Evolutionary conservation across 2,797 vertebrate genomes (phyloP).

Genomic region (Eptatretus atami): DNA sequence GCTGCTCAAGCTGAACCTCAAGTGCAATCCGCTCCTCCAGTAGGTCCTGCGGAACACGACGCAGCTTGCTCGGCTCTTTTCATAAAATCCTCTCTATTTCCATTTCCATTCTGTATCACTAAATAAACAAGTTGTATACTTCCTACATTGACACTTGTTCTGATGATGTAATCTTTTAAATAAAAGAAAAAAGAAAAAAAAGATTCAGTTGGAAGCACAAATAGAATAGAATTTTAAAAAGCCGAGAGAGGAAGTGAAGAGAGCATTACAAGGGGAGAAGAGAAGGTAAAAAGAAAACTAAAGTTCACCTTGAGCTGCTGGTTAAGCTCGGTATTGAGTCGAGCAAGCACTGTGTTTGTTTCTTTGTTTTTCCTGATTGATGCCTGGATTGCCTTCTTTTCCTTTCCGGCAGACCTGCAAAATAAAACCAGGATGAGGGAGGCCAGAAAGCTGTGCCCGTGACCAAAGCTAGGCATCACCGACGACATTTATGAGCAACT

Average conservation of each 20-base stretch:
- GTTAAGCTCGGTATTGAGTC: constrained; percentile 87
- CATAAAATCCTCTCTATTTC: too few relatives aligned
- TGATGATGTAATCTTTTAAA: too few relatives aligned
- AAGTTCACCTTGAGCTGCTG: constrained; percentile 55
- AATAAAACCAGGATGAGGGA: constrained; percentile 9
- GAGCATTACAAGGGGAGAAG: too few relatives aligned
- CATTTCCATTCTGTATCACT: too few relatives aligned
- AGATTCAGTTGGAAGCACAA: too few relatives aligned
- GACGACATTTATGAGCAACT: neutral
- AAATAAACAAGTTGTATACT: too few relatives aligned
- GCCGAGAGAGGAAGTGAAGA: too few relatives aligned
- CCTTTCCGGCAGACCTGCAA: constrained; percentile 66
- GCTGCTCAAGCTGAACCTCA: constrained; percentile 96
- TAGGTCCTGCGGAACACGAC: constrained; percentile 32
- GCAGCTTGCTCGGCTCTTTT: neutral
- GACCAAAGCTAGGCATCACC: neutral
- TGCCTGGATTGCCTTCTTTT: constrained; percentile 93
- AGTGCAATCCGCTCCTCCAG: constrained; percentile 95
- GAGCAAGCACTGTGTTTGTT: constrained; percentile 87
- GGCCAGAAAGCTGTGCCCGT: too few relatives aligned
- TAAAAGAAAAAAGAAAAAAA: too few relatives aligned
- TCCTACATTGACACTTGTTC: too few relatives aligned
- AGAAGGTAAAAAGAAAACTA: too few relatives aligned
- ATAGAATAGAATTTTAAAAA: too few relatives aligned
- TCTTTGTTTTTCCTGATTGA: constrained; percentile 97